Conservation (phyloP, 2,888 invertebrate genomes). For the Andrena camellia region DNA sequence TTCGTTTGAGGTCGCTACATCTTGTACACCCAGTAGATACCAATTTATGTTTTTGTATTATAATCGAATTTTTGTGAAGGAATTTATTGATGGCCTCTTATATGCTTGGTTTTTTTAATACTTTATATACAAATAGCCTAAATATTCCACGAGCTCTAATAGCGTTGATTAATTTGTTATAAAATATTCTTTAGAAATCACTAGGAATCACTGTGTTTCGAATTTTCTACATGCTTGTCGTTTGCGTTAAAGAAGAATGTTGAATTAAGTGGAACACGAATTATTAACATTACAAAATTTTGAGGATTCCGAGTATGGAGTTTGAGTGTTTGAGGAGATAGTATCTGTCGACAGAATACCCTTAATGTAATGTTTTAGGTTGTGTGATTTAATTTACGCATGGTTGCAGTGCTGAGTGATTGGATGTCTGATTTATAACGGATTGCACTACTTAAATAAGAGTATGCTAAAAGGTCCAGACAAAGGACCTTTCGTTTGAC, state of each 20-base stretch:
- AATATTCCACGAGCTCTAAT: not conserved
- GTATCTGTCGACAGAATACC: not conserved
- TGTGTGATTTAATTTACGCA: not conserved
- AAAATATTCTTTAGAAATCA: not conserved
- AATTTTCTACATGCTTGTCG: not conserved
- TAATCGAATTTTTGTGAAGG: not conserved
- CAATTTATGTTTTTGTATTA: not conserved
- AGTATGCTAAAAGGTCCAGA: not conserved
- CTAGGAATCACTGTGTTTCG: not conserved
- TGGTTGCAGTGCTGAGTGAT: slow-evolving; percentile 3
- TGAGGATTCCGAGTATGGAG: not conserved
- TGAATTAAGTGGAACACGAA: not conserved
- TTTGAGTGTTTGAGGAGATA: not conserved
- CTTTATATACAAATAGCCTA: not conserved
- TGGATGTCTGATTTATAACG: not conserved
- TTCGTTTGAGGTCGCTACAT: not conserved
- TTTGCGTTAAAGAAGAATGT: not conserved
- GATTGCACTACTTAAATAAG: not conserved
- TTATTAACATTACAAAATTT: not conserved
- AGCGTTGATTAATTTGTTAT: not conserved
- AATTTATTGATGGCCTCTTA: not conserved
- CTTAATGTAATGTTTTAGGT: not conserved
- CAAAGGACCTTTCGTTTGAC: too few species aligned
- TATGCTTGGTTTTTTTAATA: not conserved
- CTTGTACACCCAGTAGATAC: not conserved